Evolutionary conservation across 2,888 invertebrate genomes (phyloP).

Genomic region (Eupelmus urozonus): DNA sequence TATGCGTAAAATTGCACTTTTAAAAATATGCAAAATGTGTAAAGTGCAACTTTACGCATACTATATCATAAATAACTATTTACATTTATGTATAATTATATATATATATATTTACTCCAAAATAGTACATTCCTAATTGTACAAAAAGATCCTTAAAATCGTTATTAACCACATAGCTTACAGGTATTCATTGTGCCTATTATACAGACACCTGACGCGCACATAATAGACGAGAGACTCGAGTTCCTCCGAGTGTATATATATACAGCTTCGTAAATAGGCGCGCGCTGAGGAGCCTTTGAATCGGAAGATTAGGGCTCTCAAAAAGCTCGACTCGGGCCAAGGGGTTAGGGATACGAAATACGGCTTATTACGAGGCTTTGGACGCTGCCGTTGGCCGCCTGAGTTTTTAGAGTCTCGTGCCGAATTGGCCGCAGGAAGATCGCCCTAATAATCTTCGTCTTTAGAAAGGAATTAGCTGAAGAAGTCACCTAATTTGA

Average conservation of each 20-base stretch:
- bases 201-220: not conserved
- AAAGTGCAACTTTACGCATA: too few species aligned
- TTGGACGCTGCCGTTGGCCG: slow-evolving; percentile 1
- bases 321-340: slow-evolving; percentile 59
- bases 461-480: slow-evolving; percentile 39
- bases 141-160: too few species aligned
- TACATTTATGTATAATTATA: too few species aligned
- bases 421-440: slow-evolving; percentile 73
- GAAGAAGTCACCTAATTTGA: slow-evolving; percentile 1
- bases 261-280: slow-evolving; percentile 40
- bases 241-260: not conserved
- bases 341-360: slow-evolving; percentile 41
- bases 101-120: too few species aligned
- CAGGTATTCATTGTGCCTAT: not conserved
- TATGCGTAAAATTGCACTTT: too few species aligned
- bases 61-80: too few species aligned
- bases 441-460: slow-evolving; percentile 70
- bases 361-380: slow-evolving; percentile 32
- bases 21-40: too few species aligned
- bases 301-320: slow-evolving; percentile 66
- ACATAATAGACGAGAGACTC: not conserved
- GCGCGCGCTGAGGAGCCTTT: slow-evolving; percentile 10
- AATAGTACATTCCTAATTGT: too few species aligned
- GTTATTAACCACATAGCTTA: not conserved
- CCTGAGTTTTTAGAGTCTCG: slow-evolving; percentile 62